Evolutionary conservation across 2,797 vertebrate species (phyloP).

Genomic region (Hydrolagus colliei): DNA sequence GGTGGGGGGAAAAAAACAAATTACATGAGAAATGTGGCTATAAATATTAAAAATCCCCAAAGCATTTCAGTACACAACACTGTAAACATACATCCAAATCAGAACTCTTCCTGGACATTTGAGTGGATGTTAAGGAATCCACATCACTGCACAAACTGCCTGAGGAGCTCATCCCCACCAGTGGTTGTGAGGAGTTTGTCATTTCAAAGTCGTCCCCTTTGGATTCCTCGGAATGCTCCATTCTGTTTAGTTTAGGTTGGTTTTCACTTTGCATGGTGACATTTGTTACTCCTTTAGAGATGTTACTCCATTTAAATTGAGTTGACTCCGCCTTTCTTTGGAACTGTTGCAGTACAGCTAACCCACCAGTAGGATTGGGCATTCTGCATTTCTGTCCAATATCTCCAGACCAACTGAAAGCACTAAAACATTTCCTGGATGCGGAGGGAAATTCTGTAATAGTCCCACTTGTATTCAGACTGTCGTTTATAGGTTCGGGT

Average conservation of each 20-base stretch:
- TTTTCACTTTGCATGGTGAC: not conserved
- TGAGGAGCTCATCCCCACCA: constrained; percentile 54
- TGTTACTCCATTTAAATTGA: not conserved
- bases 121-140: constrained; percentile 37
- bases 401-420: constrained; percentile 62
- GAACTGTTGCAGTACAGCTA: constrained; percentile 56
- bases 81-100: constrained; percentile 48
- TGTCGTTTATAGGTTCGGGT: constrained; percentile 42
- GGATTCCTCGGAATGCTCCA: not conserved
- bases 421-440: constrained; percentile 45
- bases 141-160: constrained; percentile 32
- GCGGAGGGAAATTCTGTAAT: constrained; percentile 32
- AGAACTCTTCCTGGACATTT: constrained; percentile 37
- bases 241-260: not conserved
- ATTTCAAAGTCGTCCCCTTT: constrained; percentile 33
- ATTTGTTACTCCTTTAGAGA: not conserved
- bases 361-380: constrained; percentile 35
- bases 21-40: not conserved
- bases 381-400: constrained; percentile 41
- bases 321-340: constrained; percentile 45
- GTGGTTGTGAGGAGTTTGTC: constrained; percentile 39
- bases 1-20: constrained; percentile 22
- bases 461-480: constrained; percentile 36
- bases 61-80: not conserved
- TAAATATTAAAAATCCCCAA: not conserved